phyloP scores from a whole-genome alignment of 2,113 vertebrate species.

The Callospermophilus lateralis region DNA sequence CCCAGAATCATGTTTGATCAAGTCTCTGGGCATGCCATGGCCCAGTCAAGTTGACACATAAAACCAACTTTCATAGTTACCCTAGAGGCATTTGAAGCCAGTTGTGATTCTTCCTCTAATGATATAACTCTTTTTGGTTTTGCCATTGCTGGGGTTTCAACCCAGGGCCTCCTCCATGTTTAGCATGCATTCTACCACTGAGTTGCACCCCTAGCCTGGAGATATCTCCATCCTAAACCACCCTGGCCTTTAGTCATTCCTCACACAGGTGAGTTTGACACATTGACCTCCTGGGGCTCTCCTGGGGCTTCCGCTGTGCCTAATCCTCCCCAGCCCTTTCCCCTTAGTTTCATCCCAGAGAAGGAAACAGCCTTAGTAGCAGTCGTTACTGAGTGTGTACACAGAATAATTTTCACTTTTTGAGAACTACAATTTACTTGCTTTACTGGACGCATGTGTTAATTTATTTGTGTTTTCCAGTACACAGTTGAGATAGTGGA shows the following conservation, averaged over 20 bases:
- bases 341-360: neutral
- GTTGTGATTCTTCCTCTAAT: neutral
- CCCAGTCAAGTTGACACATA: neutral
- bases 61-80: neutral
- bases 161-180: neutral
- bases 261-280: neutral
- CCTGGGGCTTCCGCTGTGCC: fast-evolving
- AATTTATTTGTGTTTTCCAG: neutral
- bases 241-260: neutral
- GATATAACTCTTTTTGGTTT: neutral
- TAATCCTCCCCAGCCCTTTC: neutral
- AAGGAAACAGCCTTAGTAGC: neutral
- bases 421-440: neutral
- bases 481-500: neutral
- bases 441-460: neutral
- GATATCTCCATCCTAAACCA: neutral
- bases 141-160: neutral
- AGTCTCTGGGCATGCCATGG: neutral
- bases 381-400: neutral
- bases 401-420: neutral
- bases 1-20: neutral
- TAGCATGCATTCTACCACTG: neutral
- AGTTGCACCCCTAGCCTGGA: neutral
- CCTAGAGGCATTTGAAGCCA: neutral
- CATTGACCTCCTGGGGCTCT: neutral